Evolutionary conservation across 2,113 vertebrate species (phyloP).

Genomic region (Pampusana beccarii): DNA sequence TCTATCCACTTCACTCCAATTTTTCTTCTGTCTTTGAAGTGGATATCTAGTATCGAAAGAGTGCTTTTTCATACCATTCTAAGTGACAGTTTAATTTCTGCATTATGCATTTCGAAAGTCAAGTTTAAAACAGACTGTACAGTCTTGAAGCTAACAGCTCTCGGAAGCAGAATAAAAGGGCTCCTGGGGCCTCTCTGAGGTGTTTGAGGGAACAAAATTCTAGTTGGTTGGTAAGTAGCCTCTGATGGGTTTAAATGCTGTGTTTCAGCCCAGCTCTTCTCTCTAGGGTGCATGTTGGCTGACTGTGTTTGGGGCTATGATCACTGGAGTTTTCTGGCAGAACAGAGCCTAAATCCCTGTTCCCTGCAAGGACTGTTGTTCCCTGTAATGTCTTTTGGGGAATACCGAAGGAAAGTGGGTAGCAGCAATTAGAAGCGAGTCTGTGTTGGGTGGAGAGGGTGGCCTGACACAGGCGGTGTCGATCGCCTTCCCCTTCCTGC

Average conservation of each 20-base stretch:
- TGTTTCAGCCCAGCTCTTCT: not conserved
- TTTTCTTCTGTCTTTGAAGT: not conserved
- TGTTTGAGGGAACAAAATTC: rapidly evolving
- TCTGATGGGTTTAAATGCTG: not conserved
- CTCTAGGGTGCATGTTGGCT: not conserved
- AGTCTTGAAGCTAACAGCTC: not conserved
- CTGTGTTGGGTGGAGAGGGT: not conserved
- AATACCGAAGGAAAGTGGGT: not conserved
- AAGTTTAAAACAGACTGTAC: not conserved
- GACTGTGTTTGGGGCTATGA: not conserved
- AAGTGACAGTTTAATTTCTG: not conserved
- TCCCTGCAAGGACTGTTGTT: not conserved
- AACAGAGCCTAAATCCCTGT: not conserved
- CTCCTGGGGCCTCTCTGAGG: not conserved
- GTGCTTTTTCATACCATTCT: not conserved
- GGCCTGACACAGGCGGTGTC: rapidly evolving
- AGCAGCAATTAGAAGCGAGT: not conserved
- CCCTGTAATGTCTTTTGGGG: not conserved
- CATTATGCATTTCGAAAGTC: not conserved
- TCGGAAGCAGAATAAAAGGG: not conserved
- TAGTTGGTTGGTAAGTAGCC: not conserved
- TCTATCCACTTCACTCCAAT: rapidly evolving
- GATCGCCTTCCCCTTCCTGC: rapidly evolving
- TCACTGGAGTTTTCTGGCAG: not conserved
- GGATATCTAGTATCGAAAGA: not conserved